Percentiles rank a stretch among this genome's conserved stretches.
phyloP scores from a whole-genome alignment of 2,888 invertebrate genomes.

The Luperina nickerlii region DNA sequence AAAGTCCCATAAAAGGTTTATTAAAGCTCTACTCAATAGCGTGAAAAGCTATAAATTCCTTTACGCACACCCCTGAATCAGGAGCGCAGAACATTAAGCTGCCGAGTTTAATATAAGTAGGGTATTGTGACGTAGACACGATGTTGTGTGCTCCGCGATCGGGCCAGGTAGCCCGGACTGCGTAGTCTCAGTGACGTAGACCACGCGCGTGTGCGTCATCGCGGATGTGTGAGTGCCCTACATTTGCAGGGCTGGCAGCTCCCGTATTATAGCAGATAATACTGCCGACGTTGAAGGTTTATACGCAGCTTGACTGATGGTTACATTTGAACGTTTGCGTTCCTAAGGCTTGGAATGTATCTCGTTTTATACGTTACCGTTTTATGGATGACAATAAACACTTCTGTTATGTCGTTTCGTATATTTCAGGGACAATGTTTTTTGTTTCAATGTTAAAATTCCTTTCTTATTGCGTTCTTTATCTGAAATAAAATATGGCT shows the following conservation, averaged over 20 bases:
- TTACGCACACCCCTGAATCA: slow-evolving; percentile 73
- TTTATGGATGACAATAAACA: slow-evolving; percentile 62
- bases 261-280: slow-evolving; percentile 72
- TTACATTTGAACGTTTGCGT: slow-evolving; percentile 73
- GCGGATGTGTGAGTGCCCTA: slow-evolving; percentile 83
- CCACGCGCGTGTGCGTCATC: slow-evolving; percentile 67
- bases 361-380: slow-evolving; percentile 60
- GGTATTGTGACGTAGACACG: slow-evolving; percentile 68
- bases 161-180: slow-evolving; percentile 75
- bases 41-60: slow-evolving; percentile 68
- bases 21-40: slow-evolving; percentile 65
- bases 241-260: slow-evolving; percentile 76
- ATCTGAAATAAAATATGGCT: slow-evolving; percentile 8
- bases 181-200: slow-evolving; percentile 63
- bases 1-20: slow-evolving; percentile 67
- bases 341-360: slow-evolving; percentile 60
- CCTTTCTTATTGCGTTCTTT: slow-evolving; percentile 38
- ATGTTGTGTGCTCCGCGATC: slow-evolving; percentile 70
- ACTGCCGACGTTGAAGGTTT: slow-evolving; percentile 68
- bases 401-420: slow-evolving; percentile 48
- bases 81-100: slow-evolving; percentile 70
- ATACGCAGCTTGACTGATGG: slow-evolving; percentile 71
- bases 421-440: slow-evolving; percentile 45
- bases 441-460: slow-evolving; percentile 52
- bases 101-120: slow-evolving; percentile 75